phyloP scores from a whole-genome alignment of 1,140 invertebrate genomes.

The Tetragnatha versicolor region DNA sequence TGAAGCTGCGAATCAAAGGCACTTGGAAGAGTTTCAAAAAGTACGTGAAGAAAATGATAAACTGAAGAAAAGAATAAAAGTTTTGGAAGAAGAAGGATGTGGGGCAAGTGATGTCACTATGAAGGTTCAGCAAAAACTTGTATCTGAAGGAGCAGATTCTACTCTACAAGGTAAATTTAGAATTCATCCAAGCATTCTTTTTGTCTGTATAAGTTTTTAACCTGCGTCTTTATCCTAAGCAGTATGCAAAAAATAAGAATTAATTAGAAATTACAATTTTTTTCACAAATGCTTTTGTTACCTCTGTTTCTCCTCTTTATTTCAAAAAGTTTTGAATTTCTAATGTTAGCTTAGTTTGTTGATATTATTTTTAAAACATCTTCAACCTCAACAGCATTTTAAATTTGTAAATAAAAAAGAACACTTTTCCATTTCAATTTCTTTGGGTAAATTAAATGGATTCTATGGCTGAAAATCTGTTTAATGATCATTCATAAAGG shows the following conservation, averaged over 20 bases:
- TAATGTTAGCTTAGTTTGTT: no score
- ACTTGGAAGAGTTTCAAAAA: constrained; percentile 73
- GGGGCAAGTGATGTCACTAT: constrained; percentile 60
- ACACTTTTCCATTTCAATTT: no score
- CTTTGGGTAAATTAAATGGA: no score
- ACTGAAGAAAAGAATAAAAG: constrained; percentile 67
- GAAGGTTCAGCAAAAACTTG: constrained; percentile 68
- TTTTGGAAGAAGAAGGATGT: constrained; percentile 61
- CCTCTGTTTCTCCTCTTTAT: no score
- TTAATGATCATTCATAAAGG: no score
- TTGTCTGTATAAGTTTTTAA: not conserved
- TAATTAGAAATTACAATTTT: not conserved
- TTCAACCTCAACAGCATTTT: no score
- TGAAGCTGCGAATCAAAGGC: constrained; percentile 71
- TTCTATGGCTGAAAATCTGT: no score
- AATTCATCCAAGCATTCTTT: not conserved
- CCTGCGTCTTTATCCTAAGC: not conserved
- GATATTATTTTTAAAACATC: no score
- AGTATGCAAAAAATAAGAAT: not conserved
- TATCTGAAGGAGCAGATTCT: constrained; percentile 24
- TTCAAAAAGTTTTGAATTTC: no score
- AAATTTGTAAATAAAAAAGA: no score
- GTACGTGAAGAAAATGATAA: constrained; percentile 75
- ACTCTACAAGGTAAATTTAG: constrained; percentile 38
- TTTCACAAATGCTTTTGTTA: constrained; percentile 29